Evolutionary conservation across 2,888 invertebrate species (phyloP).

Genomic region (Lordiphosa andalusiaca): DNA sequence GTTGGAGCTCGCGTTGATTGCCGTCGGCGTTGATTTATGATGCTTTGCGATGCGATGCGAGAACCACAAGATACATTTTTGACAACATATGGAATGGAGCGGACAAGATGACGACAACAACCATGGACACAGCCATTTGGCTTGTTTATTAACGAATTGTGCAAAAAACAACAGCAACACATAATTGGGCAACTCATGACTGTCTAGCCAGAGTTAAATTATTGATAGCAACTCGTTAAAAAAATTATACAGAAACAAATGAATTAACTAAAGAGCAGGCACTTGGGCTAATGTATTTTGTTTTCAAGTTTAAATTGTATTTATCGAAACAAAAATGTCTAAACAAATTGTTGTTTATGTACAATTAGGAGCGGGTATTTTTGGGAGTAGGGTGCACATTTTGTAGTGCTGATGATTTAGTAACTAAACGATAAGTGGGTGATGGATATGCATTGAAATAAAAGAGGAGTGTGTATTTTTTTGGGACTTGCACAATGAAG

Average conservation of each 20-base stretch:
- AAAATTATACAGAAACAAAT: conserved; percentile 28
- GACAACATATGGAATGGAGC: conserved; percentile 27
- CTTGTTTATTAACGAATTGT: conserved; percentile 37
- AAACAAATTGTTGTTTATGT: no score
- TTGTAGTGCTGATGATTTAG: no score
- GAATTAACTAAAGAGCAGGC: conserved; percentile 18
- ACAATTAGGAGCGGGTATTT: no score
- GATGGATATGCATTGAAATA: no score
- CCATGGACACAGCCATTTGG: conserved; percentile 23
- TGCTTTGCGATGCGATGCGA: not conserved
- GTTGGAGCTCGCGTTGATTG: conserved; percentile 32
- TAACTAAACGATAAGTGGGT: no score
- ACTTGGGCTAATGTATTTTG: conserved; percentile 22
- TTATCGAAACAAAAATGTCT: not conserved
- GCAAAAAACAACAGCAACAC: conserved; percentile 19
- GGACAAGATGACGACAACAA: not conserved
- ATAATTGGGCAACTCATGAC: conserved; percentile 5
- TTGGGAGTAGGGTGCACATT: no score
- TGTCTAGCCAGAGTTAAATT: no score
- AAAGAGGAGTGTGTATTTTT: no score
- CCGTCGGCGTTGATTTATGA: conserved; percentile 44
- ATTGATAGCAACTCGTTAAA: not conserved
- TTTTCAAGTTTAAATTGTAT: not conserved
- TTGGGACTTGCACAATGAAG: no score
- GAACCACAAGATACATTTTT: conserved; percentile 30